Evolutionary conservation across 2,888 invertebrate species (phyloP).

Genomic region (Stramonita haemastoma): DNA sequence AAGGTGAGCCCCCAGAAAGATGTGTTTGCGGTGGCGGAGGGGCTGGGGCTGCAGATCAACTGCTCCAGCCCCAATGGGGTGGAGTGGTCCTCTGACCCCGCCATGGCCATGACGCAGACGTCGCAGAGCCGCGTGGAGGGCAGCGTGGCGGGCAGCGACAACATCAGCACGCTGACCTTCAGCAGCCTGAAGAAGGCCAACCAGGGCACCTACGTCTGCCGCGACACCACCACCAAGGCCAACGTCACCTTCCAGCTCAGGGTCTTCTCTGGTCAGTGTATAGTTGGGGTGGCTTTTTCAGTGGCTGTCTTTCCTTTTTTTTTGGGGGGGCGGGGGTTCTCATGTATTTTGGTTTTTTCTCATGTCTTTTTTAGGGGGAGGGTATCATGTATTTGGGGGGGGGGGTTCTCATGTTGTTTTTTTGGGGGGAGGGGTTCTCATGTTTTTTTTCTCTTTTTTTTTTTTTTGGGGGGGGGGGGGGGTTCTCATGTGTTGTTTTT

Average conservation of each 20-base stretch:
- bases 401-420: no score
- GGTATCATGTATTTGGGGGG: no score
- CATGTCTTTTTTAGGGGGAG: no score
- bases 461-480: no score
- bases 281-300: not conserved
- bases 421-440: no score
- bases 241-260: not conserved
- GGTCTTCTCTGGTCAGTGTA: not conserved
- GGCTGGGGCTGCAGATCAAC: not conserved
- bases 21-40: not conserved
- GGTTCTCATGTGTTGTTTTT: no score
- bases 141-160: conserved; percentile 13
- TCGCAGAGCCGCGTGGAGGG: conserved; percentile 14
- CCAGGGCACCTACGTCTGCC: not conserved
- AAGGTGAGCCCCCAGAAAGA: not conserved
- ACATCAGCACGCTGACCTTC: conserved; percentile 31
- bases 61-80: conserved; percentile 22
- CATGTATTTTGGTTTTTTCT: no score
- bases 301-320: no score
- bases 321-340: no score
- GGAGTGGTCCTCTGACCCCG: not conserved
- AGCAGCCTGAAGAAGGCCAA: conserved; percentile 2
- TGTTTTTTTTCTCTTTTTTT: no score
- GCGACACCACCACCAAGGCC: not conserved
- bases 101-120: not conserved